Base-by-base conservation (phyloP, 2,888 invertebrate genomes). In the Leptopilina myrica region DNA sequence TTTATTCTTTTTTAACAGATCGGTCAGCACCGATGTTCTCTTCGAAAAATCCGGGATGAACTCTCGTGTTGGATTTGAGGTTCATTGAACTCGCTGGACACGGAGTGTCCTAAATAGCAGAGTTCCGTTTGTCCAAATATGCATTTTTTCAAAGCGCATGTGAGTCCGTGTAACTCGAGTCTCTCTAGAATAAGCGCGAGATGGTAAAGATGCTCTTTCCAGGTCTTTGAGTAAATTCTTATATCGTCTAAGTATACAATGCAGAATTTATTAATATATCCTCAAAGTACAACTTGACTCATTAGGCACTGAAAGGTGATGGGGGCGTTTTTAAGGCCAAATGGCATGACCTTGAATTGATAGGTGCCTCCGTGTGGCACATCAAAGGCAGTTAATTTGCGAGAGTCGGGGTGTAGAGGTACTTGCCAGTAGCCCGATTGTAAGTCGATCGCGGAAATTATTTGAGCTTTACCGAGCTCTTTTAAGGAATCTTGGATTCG, bases 261-360 rank as follows among this genome's bases (percentile, higher is more conserved):
- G 26, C 83, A 83, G 69, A 84, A 78, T 3, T 83, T 69, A 5
- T 80, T 77, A 2, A 86, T 62, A 49, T 82, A 84, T 0, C 87
- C 87, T 0, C 75, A 56, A 2, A 86, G 81, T 0, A 86, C 85
- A 12, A 83, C 82, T 14, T 85, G 84, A 9, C 76, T 80, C 85
- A 88, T 88, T 2, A 88, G 85, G 76, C 87, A 82, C 80, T 88
- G 86, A 82, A 86, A 90, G 0, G 87, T 87, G 7, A 82, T 77
- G 0, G 86, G 87, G 0, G 88, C 88, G 66, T 83, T 84, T 76
- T 85, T 87, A 1, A 86, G 64, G 0, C 87, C 87, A 73, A 87
- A 87, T 4, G 86, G 87, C 87, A 87, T 88, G 0, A 88, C 86
- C 7, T 81, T 78, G 66, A 88, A 90, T 53, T 88, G 85, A 76